Evolutionary conservation across 2,888 invertebrate species (phyloP).

Genomic region (Aleiodes alternator): DNA sequence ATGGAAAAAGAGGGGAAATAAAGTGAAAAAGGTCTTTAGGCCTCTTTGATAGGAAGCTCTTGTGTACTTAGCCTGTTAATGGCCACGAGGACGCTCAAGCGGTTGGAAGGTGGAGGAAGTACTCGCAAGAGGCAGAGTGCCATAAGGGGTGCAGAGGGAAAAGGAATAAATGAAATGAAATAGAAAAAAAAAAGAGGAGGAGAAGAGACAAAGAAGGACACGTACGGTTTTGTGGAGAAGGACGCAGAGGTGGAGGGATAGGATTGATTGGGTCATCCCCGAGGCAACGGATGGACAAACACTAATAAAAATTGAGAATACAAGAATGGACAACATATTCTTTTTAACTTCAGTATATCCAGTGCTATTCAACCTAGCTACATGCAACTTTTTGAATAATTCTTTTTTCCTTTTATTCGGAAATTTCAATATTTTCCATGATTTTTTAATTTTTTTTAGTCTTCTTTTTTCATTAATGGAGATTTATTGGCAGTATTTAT

Average conservation of each 20-base stretch:
- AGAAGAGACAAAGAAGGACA: conserved; percentile 1
- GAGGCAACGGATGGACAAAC: conserved; percentile 73
- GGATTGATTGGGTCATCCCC: conserved; percentile 73
- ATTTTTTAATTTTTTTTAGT: background rate
- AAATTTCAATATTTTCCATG: too few relatives aligned
- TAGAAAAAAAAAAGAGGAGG: background rate
- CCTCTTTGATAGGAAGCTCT: background rate
- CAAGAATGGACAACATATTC: conserved; percentile 50
- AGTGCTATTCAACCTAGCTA: background rate
- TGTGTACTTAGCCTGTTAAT: background rate
- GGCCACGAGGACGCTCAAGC: background rate
- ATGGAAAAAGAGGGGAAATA: too few relatives aligned
- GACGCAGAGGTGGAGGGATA: conserved; percentile 38
- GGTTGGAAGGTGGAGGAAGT: background rate
- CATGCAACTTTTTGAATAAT: background rate
- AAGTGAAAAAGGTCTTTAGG: too few relatives aligned
- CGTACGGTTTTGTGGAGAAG: background rate
- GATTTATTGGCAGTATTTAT: too few relatives aligned
- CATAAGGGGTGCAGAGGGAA: background rate
- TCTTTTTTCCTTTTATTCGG: background rate
- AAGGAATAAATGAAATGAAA: background rate
- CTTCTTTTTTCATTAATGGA: background rate
- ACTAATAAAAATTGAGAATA: conserved; percentile 58
- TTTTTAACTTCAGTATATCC: background rate
- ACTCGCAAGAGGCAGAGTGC: background rate